These are phyloP conservation scores for Euclidia mi DNA, from an alignment of 2,888 invertebrate genomes.

Conservation along the genomic window DNA sequence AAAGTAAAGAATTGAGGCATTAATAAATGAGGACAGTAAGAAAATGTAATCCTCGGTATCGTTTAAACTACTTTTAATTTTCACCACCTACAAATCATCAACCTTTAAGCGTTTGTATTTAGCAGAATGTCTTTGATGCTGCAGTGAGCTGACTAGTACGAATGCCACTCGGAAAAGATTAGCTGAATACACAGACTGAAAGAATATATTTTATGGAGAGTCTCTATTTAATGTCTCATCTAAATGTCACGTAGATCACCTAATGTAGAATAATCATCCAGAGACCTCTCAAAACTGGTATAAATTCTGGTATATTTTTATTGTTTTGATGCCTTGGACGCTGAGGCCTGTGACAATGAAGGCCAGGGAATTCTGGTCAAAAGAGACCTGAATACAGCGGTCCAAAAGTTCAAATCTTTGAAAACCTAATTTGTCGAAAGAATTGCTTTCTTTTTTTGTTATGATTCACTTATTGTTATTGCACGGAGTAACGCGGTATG, in stretches of 20 bases:
- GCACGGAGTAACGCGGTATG: constrained; percentile 57
- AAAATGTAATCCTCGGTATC: neutral
- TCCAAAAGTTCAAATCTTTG: too few relatives aligned
- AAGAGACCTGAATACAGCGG: too few relatives aligned
- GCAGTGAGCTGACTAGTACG: neutral
- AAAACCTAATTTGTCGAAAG: neutral
- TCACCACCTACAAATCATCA: neutral
- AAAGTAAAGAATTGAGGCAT: neutral
- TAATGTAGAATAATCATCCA: neutral
- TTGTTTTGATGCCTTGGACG: too few relatives aligned
- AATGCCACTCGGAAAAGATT: neutral
- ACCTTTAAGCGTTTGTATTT: constrained; percentile 1
- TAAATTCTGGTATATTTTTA: too few relatives aligned
- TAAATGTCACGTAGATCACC: neutral
- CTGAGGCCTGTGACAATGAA: too few relatives aligned
- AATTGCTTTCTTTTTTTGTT: constrained; percentile 19
- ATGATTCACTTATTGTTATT: constrained; percentile 66
- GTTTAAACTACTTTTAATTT: neutral
- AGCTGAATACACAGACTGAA: neutral
- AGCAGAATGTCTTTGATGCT: neutral
- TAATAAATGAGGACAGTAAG: neutral
- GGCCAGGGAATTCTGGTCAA: too few relatives aligned
- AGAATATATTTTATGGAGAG: neutral
- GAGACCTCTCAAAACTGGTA: neutral
- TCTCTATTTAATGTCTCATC: neutral